phyloP scores from a whole-genome alignment of 2,113 vertebrate genomes.

The Poeciliopsis retropinna region DNA sequence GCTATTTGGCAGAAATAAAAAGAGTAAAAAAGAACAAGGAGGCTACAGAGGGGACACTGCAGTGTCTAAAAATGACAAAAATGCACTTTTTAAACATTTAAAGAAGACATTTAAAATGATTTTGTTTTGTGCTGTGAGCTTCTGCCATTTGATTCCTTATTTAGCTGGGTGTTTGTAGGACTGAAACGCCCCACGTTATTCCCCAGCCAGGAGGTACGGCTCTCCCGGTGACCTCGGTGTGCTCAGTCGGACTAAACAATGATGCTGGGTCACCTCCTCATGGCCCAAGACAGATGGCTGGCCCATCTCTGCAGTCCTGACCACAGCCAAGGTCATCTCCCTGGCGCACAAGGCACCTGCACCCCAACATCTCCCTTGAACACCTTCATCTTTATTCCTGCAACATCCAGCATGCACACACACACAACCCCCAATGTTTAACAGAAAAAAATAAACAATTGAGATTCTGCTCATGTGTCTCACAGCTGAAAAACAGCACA shows the following conservation, averaged over 20 bases:
- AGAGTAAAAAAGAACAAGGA: constrained; percentile 10
- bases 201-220: constrained; percentile 55
- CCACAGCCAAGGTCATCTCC: constrained; percentile 80
- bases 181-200: constrained; percentile 45
- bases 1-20: constrained; percentile 34
- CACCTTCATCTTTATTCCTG: constrained; percentile 62
- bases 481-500: background rate
- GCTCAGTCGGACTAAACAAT: constrained; percentile 74
- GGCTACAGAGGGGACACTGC: constrained; percentile 23
- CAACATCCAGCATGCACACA: constrained; percentile 24
- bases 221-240: constrained; percentile 62
- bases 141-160: constrained; percentile 35
- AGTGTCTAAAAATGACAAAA: constrained; percentile 46
- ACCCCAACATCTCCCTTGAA: constrained; percentile 66
- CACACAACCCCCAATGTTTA: constrained; percentile 7
- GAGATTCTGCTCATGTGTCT: constrained; percentile 38
- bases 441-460: constrained; percentile 45
- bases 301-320: constrained; percentile 52
- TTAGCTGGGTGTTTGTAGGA: constrained; percentile 36
- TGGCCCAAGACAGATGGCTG: constrained; percentile 80
- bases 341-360: constrained; percentile 56
- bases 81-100: constrained; percentile 29
- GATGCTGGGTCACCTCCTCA: constrained; percentile 73
- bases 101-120: constrained; percentile 1
- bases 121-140: constrained; percentile 1